Evolutionary conservation across 92 coral and sea anemone species (phyloP).

Genomic region (Epizoanthus rinbou): DNA sequence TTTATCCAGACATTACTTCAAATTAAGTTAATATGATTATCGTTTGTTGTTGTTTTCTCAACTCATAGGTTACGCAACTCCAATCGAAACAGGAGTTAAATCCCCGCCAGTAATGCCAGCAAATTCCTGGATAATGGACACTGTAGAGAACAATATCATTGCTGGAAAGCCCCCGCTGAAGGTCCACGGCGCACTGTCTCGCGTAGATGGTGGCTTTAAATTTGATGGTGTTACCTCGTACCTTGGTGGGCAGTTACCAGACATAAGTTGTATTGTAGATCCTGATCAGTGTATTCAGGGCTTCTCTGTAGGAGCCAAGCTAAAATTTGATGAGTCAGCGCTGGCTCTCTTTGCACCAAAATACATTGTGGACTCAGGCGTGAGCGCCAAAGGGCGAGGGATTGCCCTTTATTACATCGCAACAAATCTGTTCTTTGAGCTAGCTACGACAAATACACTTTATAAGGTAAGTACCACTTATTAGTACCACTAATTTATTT

Average conservation of each 20-base stretch:
- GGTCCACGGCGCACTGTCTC: conserved; percentile 52
- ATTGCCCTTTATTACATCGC: conserved; percentile 63
- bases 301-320: conserved; percentile 65
- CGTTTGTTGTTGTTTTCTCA: not conserved
- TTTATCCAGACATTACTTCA: not conserved
- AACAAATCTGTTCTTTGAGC: conserved; percentile 65
- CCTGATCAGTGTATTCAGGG: conserved; percentile 73
- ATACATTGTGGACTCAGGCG: conserved; percentile 78
- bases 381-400: conserved; percentile 68
- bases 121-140: conserved; percentile 74
- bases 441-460: conserved; percentile 64
- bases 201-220: conserved; percentile 67
- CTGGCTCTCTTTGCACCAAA: conserved; percentile 63
- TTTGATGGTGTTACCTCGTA: conserved; percentile 74
- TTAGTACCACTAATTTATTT: not conserved
- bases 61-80: not conserved
- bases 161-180: conserved; percentile 73
- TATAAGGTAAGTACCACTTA: conserved; percentile 57
- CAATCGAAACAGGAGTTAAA: conserved; percentile 20
- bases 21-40: not conserved
- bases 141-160: conserved; percentile 54
- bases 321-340: conserved; percentile 62
- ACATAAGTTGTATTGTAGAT: conserved; percentile 61
- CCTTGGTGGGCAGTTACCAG: conserved; percentile 52
- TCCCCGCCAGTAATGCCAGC: conserved; percentile 87